A percentile compares a stretch with the other conserved stretches of the same genome.
phyloP scores from a whole-genome alignment of 2,888 invertebrate genomes.

The Tineola bisselliella region DNA sequence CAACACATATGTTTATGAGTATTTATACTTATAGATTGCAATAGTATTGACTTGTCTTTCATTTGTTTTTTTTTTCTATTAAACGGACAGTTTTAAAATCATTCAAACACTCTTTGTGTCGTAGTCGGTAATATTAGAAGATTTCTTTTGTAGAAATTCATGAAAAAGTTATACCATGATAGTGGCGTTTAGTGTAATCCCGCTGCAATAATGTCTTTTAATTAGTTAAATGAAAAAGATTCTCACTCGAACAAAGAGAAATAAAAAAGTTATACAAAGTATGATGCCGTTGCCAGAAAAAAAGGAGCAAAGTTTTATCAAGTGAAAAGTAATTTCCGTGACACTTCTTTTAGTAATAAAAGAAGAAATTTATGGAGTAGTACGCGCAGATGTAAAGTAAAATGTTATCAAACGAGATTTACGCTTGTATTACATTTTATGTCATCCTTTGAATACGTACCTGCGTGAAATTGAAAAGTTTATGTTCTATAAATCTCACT shows the following conservation, averaged over 20 bases:
- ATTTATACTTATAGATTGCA: too few relatives aligned
- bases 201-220: slow-evolving; percentile 5
- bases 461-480: slow-evolving; percentile 3
- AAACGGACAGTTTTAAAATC: too few relatives aligned
- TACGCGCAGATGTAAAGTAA: not conserved
- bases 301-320: slow-evolving; percentile 38
- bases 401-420: slow-evolving; percentile 12
- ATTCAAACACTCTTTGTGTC: too few relatives aligned
- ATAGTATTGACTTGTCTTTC: too few relatives aligned
- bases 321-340: slow-evolving; percentile 34
- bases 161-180: not conserved
- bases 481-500: slow-evolving; percentile 6
- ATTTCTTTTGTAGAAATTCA: not conserved
- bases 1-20: too few relatives aligned
- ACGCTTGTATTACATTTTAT: slow-evolving; percentile 33
- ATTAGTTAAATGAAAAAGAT: slow-evolving; percentile 1
- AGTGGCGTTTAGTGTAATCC: not conserved
- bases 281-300: not conserved
- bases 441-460: slow-evolving; percentile 15
- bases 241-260: not conserved
- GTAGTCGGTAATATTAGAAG: too few relatives aligned
- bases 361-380: slow-evolving; percentile 28
- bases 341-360: slow-evolving; percentile 31
- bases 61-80: too few relatives aligned
- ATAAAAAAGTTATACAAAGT: not conserved